Base-by-base conservation (phyloP, 2,113 vertebrate species). In the Corydoras sp. region DNA sequence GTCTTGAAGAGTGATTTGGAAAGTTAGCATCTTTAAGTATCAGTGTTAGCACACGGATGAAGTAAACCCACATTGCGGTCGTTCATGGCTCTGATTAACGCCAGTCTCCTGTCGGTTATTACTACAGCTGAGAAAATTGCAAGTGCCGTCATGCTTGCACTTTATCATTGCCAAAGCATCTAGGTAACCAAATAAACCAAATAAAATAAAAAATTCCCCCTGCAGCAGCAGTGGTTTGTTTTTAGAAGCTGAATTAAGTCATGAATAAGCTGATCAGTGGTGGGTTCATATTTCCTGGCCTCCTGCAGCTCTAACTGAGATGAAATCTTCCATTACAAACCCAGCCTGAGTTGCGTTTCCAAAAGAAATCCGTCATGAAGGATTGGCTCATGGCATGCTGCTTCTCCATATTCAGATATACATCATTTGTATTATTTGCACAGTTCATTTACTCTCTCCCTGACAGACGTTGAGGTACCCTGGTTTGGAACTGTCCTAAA, bases 111-210 rank as follows among this genome's bases (percentile, higher is more conserved):
- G 72, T 65, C 72, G 69, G 64, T 69, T 68, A 65, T 72, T 76
- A 77, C 67, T 53, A 32, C 60, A 32, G 69, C 58, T 62, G 51
- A 69, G 74, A 67, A 77, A 73, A 78, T 75, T 64, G 78, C 67
- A 68, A 68, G 75, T 59, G 62, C 48, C 64, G 70, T 24, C 18
- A 24, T 24, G 18, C 18, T 24, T 24, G 18, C 18, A 12, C 58
- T 77, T 74, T 61, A 67, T 73, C 73, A 76, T 71, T 43, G 65
- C 58, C 63, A 24, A 68, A 58, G 69, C 64, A 65, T 65, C 71
- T 58, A 73, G 65, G 51, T 49, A 75, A 75, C 69, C 53, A 62
- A 71, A 78, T 64, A 70, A 72, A 71, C 56, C 31, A 56, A 18
- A 58, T 58, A 63, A 70, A 55, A 62, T 55, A 30, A 55, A 58